Evolutionary conservation across 2,888 invertebrate genomes (phyloP).

Genomic region (Standfussiana lucernea): DNA sequence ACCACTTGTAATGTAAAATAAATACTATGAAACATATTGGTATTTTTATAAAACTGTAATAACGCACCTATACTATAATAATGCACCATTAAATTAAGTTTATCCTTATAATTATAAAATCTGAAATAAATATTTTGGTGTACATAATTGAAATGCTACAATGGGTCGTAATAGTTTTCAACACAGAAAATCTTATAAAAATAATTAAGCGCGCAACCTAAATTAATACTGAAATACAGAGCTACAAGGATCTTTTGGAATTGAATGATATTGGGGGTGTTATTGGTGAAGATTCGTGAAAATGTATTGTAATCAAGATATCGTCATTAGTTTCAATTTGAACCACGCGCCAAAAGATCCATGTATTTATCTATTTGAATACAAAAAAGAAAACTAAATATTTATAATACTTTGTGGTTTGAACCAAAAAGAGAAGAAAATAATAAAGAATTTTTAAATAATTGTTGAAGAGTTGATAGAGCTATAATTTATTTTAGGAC

Average conservation of each 20-base stretch:
- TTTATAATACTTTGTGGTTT: not conserved
- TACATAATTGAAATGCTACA: constrained; percentile 39
- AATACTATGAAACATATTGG: constrained; percentile 32
- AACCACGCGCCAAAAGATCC: not conserved
- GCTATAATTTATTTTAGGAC: constrained; percentile 2
- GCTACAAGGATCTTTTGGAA: not conserved
- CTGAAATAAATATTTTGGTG: constrained; percentile 36
- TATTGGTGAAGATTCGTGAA: not conserved
- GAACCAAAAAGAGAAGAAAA: not conserved
- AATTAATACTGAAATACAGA: constrained; percentile 7
- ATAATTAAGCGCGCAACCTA: constrained; percentile 39
- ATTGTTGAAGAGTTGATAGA: not conserved
- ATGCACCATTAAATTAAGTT: constrained; percentile 51
- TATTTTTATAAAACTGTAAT: constrained; percentile 48
- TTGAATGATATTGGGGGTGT: not conserved
- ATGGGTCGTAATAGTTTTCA: constrained; percentile 12
- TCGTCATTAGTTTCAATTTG: not conserved
- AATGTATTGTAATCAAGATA: not conserved
- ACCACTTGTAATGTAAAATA: constrained; percentile 28
- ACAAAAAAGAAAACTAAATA: constrained; percentile 9
- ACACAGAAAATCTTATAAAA: constrained; percentile 9
- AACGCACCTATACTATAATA: constrained; percentile 40
- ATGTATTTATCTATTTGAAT: not conserved
- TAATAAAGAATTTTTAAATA: not conserved
- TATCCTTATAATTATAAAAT: constrained; percentile 31